Percentiles rank a stretch among this genome's conserved stretches.
phyloP scores from a whole-genome alignment of 2,888 invertebrate genomes.

The Unio pictorum region DNA sequence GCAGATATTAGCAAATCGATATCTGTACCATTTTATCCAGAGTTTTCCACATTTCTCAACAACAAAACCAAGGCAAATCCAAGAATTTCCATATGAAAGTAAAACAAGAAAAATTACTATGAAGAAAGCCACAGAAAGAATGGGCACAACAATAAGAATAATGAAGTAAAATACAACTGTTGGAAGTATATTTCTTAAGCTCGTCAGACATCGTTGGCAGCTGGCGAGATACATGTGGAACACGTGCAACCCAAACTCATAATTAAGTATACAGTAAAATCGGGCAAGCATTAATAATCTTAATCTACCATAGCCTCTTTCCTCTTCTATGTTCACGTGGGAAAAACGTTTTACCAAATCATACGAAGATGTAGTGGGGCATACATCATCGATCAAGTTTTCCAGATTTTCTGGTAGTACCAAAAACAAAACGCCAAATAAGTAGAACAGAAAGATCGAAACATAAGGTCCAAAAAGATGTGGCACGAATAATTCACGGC shows the following conservation, averaged over 20 bases:
- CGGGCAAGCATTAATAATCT: constrained; percentile 3
- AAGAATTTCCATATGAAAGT: constrained; percentile 9
- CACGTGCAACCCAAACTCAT: constrained; percentile 10
- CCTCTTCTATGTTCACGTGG: not conserved
- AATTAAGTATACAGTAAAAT: constrained; percentile 10
- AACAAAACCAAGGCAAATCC: not conserved
- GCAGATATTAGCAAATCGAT: too few relatives aligned
- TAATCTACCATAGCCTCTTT: constrained; percentile 12
- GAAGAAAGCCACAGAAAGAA: constrained; percentile 9
- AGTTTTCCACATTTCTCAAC: not conserved
- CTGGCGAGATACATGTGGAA: not conserved
- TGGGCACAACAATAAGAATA: constrained; percentile 1
- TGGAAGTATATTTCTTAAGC: too few relatives aligned
- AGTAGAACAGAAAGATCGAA: constrained; percentile 9
- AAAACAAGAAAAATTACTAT: constrained; percentile 5
- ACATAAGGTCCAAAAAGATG: constrained; percentile 19
- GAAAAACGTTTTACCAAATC: constrained; percentile 12
- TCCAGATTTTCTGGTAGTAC: constrained; percentile 12
- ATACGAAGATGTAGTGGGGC: constrained; percentile 7
- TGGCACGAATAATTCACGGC: constrained; percentile 14
- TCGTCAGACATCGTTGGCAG: not conserved
- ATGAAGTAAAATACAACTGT: not conserved
- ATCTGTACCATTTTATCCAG: too few relatives aligned
- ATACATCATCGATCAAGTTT: constrained; percentile 6
- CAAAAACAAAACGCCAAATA: constrained; percentile 12